These are phyloP conservation scores for Blomia tropicalis DNA, from an alignment of 2,888 invertebrate genomes.

Conservation along the genomic window DNA sequence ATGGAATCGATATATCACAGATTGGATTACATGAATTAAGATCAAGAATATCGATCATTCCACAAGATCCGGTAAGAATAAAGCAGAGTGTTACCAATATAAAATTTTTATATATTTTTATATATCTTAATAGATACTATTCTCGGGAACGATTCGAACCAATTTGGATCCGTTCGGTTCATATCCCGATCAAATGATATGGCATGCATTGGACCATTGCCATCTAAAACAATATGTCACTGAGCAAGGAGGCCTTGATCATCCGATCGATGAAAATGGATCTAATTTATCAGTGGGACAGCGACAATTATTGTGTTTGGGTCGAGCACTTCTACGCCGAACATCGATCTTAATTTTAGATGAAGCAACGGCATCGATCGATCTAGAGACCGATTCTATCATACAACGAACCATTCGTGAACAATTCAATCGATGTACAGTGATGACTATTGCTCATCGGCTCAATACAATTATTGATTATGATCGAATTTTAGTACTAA, in stretches of 20 bases:
- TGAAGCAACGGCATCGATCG: conserved; percentile 38
- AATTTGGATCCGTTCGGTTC: conserved; percentile 76
- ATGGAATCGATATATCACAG: conserved; percentile 32
- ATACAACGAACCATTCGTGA: conserved; percentile 61
- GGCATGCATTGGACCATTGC: conserved; percentile 42
- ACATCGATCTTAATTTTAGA: conserved; percentile 37
- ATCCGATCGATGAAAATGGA: conserved; percentile 39
- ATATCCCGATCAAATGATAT: conserved; percentile 40
- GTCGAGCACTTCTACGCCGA: conserved; percentile 25
- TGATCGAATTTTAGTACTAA: conserved; percentile 57
- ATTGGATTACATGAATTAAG: conserved; percentile 35
- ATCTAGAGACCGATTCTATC: conserved; percentile 39
- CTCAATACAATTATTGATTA: no score
- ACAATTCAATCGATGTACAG: conserved; percentile 69
- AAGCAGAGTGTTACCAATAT: background rate
- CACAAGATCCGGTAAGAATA: conserved; percentile 33
- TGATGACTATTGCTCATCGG: conserved; percentile 31
- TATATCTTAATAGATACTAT: conserved; percentile 77
- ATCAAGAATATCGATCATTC: conserved; percentile 34
- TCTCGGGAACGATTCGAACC: conserved; percentile 72
- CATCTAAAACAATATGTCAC: conserved; percentile 39
- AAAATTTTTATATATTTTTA: conserved; percentile 15
- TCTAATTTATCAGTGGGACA: conserved; percentile 26
- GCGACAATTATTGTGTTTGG: conserved; percentile 13
- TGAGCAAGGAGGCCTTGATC: conserved; percentile 34